Evolutionary conservation across 1,140 invertebrate species (phyloP), one percentile per base, ranked within the genome.

Genomic region (Papilio aristodemus): DNA sequence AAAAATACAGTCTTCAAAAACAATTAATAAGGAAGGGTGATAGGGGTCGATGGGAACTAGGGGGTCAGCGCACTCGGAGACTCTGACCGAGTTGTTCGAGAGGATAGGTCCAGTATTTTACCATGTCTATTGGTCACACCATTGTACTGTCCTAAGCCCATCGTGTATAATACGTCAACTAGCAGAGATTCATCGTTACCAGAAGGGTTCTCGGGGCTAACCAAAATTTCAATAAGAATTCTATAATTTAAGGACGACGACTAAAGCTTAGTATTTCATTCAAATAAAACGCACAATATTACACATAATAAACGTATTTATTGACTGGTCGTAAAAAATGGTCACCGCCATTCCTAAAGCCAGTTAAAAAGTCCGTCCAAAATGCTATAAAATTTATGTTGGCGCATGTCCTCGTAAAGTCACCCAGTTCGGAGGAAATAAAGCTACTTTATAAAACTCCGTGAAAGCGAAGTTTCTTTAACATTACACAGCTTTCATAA

Each of bases 351-450:
- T 67, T 57, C 69, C 71, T 66, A 75, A 81, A 74, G 76, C 77
- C 75, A 80, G 32, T 60, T 84, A 84, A 85, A 76, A 83, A 80
- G 67, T 70, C 64, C 73, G 76, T 76, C 76, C 69, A 67, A 80
- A 84, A 83, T 74, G 71, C 70, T 74, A 85, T 87, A 86, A 87
- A 87, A 78, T 83, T 85, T 85, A 85, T 75, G 77, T 78, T 72
- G 76, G 68, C 78, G 62, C 78, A 80, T 80, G 81, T 77, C 70
- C 71, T 73, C 79, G 76, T 87, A 84, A 84, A 82, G 75, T 70
- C 71, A 72, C 63, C 70, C 70, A 67, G 71, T 74, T 66, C 67
- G 64, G 60, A 71, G 73, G 71, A 77, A 78, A 75, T 80, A 81
- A 77, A 73, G 70, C 41, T 57, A 69, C 67, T 77, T 72, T 70